Conservation (phyloP, 2,113 vertebrate genomes). For the Nipponia nippon region DNA sequence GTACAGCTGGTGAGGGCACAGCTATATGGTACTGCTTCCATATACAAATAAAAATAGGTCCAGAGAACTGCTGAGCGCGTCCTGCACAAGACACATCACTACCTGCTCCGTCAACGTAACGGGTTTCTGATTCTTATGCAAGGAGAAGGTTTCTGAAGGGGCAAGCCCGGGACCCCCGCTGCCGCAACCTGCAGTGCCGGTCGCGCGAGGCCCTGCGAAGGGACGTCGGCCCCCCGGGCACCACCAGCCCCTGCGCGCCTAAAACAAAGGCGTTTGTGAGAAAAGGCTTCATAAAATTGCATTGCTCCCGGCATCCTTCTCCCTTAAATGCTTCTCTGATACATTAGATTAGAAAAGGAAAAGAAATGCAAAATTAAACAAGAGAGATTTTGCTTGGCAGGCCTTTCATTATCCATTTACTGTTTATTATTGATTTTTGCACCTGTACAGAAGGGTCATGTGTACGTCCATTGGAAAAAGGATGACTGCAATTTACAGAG, state of each 20-base stretch:
- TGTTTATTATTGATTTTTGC: constrained; percentile 38
- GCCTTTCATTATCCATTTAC: constrained; percentile 14
- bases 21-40: neutral
- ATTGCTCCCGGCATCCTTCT: neutral
- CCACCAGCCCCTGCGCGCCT: neutral
- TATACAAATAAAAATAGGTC: neutral
- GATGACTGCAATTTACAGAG: neutral
- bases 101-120: neutral
- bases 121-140: neutral
- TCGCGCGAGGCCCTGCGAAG: fast-evolving
- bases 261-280: neutral
- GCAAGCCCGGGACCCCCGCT: neutral
- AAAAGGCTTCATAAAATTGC: neutral
- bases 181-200: neutral
- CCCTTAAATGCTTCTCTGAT: neutral
- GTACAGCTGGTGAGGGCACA: neutral
- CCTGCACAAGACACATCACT: too few relatives aligned
- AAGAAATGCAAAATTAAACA: neutral
- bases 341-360: neutral
- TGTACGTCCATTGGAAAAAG: neutral
- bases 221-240: fast-evolving
- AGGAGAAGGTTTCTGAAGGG: neutral
- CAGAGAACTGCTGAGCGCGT: neutral
- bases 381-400: neutral
- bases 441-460: neutral